Base-by-base conservation (phyloP, 2,888 invertebrate species). In the Reticulitermes lucifugus region DNA sequence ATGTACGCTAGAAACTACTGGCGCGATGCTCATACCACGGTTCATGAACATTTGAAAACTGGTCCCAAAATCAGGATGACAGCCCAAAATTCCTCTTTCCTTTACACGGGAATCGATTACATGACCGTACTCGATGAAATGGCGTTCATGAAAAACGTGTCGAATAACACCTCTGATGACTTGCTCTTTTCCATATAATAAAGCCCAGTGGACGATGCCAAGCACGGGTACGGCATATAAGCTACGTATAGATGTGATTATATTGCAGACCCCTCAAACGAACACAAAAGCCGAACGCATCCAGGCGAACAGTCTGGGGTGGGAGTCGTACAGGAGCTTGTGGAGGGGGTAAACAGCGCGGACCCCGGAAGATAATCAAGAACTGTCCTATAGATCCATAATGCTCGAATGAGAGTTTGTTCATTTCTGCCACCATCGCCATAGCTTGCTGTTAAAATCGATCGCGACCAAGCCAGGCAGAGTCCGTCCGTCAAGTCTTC, bases 171-270 rank as follows among this genome's bases (percentile, higher is more conserved):
- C 29, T 29, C 29, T 6, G 35, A 25, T 18, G 25, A 71, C 73
- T 41, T 43, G 77, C 10, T 77, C 46, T n/a, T 46, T 35, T 77
- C 77, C 77, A 77, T 46, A n/a, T 46, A 77, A 77, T n/a, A 77
- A 46, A n/a, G 77, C 46, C 22, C 77, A n/a, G 21, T 77, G 77
- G 22, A 41, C 43, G 75, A 75, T 75, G 75, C 43, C 29, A 29
- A 21, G 25, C 71, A 71, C 18, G 25, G 29, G 35, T 3, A 21
- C 75, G 10, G 35, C 75, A 75, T 46, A 77, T 73, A 77, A 77
- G 77, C 77, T 46, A 77, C 46, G 77, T 77, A 77, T 77, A 77
- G 77, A 77, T 77, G 77, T 46, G 77, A 51, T 77, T 77, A 77
- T 77, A 46, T 22, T 46, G 46, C 46, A 65, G 65, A 65, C 77